Base-by-base conservation (phyloP, 1,140 invertebrate genomes). In the Sminthurides bifidus region DNA sequence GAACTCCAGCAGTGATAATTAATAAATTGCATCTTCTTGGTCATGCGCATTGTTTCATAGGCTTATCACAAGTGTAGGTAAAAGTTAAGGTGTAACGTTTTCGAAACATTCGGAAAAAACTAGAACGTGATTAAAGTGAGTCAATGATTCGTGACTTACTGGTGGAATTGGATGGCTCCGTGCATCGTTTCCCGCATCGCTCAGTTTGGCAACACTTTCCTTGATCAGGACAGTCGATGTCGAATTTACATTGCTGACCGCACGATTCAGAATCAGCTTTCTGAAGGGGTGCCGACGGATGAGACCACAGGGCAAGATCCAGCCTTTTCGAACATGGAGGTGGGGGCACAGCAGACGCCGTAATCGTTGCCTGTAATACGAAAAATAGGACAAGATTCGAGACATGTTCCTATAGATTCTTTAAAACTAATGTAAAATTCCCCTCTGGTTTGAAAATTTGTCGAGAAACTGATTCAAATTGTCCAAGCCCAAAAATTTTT, bases 271-370 rank as follows among this genome's bases (percentile, higher is more conserved):
- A 48, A 14, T 64, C 60, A 1, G 44, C 54, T 3, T 67, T 68
- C 65, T 12, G 69, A 52, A 26, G 77, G 73, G 0, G 68, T 68
- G 8, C 49, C 61, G 5, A 63, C 38, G 54, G 12, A 65, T 53
- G 54, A 66, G 53, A n/a, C 57, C 5, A 65, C 65, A 0, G 85
- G 85, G 67, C 86, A 90, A 1, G 76, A 76, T 2, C 85, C 85
- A 0, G 83, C 76, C 67, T 87, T 84, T 61, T 83, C 75, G 33
- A 87, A 76, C 64, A 79, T 78, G 49, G 85, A 63, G 2, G 78
- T 82, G 8, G 81, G 80, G n/a, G 84, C 84, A 67, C 85, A 89
- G 67, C 86, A 90, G 1, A 89, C 84, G 0, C 87, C 87, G 66
- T 90, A 90, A 60, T 90, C 86, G 62, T 86, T 84, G 54, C 81